These are phyloP conservation scores for Xerus rutilus DNA, from an alignment of 2,797 vertebrate genomes.

Conservation along the genomic window DNA sequence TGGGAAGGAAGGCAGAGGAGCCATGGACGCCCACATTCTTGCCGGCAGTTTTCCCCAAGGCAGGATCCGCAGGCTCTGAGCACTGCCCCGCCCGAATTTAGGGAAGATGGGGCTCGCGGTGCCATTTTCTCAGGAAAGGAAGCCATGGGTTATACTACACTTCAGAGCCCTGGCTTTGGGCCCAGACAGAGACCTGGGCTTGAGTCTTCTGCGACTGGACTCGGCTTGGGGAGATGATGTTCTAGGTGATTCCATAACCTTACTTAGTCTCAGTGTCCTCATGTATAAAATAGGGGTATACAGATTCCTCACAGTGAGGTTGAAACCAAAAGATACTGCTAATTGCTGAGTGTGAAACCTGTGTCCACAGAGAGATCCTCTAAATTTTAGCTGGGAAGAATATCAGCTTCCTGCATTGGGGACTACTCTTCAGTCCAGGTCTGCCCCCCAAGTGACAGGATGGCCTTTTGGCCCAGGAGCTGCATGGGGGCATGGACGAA, in stretches of 20 bases:
- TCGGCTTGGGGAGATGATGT: background rate
- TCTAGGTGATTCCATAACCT: background rate
- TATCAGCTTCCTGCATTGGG: background rate
- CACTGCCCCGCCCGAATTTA: background rate
- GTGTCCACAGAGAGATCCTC: background rate
- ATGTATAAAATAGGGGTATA: background rate
- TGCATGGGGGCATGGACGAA: background rate
- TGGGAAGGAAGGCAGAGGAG: background rate
- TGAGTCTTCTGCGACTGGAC: background rate
- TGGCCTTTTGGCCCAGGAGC: background rate
- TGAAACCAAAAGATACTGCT: background rate
- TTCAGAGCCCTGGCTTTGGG: background rate
- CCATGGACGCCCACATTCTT: background rate
- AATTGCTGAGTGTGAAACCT: background rate
- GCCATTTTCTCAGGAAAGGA: background rate
- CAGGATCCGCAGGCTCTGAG: background rate
- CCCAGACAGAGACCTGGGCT: background rate
- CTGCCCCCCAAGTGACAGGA: background rate
- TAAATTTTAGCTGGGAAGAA: background rate
- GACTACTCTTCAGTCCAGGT: background rate
- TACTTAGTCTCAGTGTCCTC: background rate
- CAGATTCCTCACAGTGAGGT: background rate
- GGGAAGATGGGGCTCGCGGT: rapidly evolving
- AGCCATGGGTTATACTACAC: background rate
- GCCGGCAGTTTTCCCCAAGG: background rate